Conservation (phyloP, 2,888 invertebrate species). For the Imbricaverruca yamaguchii region DNA sequence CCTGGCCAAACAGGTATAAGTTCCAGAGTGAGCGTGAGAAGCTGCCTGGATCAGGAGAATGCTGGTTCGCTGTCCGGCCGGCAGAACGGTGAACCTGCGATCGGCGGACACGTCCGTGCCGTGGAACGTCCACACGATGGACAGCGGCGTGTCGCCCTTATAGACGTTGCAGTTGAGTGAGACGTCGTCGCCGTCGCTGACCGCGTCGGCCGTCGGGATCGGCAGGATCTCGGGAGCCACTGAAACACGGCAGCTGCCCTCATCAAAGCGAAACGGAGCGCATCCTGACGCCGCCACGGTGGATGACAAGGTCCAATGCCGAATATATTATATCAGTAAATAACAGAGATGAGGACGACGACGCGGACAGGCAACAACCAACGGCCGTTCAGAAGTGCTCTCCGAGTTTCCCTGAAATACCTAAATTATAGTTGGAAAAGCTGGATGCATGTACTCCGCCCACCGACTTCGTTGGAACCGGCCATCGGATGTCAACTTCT, state of each 20-base stretch:
- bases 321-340: too few species aligned
- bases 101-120: constrained; percentile 38
- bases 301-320: too few species aligned
- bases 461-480: too few species aligned
- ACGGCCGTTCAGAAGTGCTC: too few species aligned
- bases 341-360: too few species aligned
- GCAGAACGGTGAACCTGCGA: constrained; percentile 32
- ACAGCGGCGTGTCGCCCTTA: constrained; percentile 60
- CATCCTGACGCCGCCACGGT: too few species aligned
- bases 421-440: too few species aligned
- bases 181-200: constrained; percentile 66
- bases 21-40: constrained; percentile 34
- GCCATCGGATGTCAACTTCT: too few species aligned
- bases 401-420: too few species aligned
- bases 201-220: constrained; percentile 64
- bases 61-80: constrained; percentile 32
- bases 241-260: constrained; percentile 39
- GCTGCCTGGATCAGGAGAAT: constrained; percentile 36
- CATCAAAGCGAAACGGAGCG: too few species aligned
- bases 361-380: too few species aligned
- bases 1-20: constrained; percentile 36
- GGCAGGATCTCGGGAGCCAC: constrained; percentile 67
- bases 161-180: constrained; percentile 62
- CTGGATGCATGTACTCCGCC: too few species aligned
- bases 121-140: constrained; percentile 42